Base-by-base conservation (phyloP, 2,113 vertebrate genomes). In the Epinephelus moara region DNA sequence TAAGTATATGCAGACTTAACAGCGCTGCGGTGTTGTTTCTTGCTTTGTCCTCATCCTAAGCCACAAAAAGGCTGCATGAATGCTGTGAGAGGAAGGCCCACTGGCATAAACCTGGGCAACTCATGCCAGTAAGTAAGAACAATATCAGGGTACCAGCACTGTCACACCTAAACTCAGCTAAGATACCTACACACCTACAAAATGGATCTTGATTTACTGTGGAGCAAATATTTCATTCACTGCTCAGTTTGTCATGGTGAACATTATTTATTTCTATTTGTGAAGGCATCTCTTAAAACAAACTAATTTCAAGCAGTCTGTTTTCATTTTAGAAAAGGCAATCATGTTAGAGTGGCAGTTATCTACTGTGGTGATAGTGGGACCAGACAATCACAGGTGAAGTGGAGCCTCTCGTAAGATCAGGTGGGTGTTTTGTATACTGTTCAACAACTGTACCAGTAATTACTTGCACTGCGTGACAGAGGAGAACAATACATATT, bases 351-450 rank as follows among this genome's bases (percentile, higher is more conserved):
- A 87, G 85, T 75, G 76, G 74, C 50, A 53, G 59, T 66, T 60
- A 52, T 56, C 55, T 23, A 52, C 19, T 63, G 71, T 40, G 14
- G 40, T 7, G 6, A 83, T 52, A 78, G 81, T 68, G 70, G 75
- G 59, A 70, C 69, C 78, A 75, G 76, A 55, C 45, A 82, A 79
- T 88, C 59, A 70, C 14, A 30, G 68, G 68, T 83, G 27, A 86
- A 87, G 85, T 64, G 68, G 70, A 78, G 64, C 70, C 85, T 74
- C 21, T 87, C n/a, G 21, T 79, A 9, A 63, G n/a, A 87, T 68
- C 62, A 80, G 53, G 82, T 70, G 75, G 76, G 78, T 69, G 75
- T 82, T 90, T 57, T 68, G 17, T 88, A 25, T 5, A 33, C 56
- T 67, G 76, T 81, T 78, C 69, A 73, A 68, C 75, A 82, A 75